Evolutionary conservation across 2,888 invertebrate species (phyloP), one percentile per base, ranked within the genome.

Genomic region (Venusia cambrica): DNA sequence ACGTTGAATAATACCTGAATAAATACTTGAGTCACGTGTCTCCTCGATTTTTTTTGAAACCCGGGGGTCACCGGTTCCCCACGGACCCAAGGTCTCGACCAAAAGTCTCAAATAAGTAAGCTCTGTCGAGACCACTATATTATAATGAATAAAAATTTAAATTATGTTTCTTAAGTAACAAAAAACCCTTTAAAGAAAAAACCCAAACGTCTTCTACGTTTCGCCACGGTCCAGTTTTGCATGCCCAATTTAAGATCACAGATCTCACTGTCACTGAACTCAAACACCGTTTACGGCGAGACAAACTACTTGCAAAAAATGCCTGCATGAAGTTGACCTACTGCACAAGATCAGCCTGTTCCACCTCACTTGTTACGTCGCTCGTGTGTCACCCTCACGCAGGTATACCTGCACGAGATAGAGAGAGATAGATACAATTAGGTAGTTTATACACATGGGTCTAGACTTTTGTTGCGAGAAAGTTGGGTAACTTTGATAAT

Each of bases 391-490:
- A 59, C 73, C 67, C 57, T 73, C 71, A 17, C 57, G 40, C 72
- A 31, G 46, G 43, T 45, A 40, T 36, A 47, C 53, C 45, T 34
- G 22, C 38, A 7, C 30, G 31, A 38, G 65, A 30, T 29, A 38
- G 63, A 74, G 48, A 38, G 66, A 54, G 71, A 77, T 45, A 32
- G 32, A 26, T 29, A 32, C 39, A 45, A 45, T 45, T 41, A 40
- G 53, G 48, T 51, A 16, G 16, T 26, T 13, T 26, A 33, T 36
- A 48, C 38, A 34, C 37, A 39, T 47, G 54, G 57, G 54, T 63
- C 59, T 61, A 58, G 61, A 64, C 62, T 60, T 29, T 52, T 48
- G 62, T 63, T 54, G 38, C 59, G 75, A 66, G 79, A 79, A 78
- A 79, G 79, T 76, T 53, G 34, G 38, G 45, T 40, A 43, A 40